Percentiles rank a stretch among this genome's conserved stretches.
These are phyloP conservation scores for Akabosia matsudoensis DNA, from an alignment of 1,140 invertebrate genomes.

Conservation along the genomic window DNA sequence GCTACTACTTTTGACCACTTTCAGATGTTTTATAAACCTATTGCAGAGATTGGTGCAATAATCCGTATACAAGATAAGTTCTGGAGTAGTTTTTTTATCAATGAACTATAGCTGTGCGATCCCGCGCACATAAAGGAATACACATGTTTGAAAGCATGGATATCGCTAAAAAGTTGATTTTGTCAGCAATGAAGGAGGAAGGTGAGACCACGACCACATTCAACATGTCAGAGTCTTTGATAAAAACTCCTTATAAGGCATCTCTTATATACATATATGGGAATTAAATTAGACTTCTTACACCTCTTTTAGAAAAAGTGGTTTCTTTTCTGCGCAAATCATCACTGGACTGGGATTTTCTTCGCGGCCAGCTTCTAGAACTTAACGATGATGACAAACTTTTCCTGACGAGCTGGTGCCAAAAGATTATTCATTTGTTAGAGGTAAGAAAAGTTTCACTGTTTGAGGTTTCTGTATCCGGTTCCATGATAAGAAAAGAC, in stretches of 20 bases:
- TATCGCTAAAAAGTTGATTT: neutral
- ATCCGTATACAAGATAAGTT: too few relatives aligned
- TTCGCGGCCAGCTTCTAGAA: constrained; percentile 43
- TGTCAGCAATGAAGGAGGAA: neutral
- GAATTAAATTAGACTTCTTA: neutral
- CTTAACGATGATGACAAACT: constrained; percentile 40
- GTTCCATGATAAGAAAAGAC: too few relatives aligned
- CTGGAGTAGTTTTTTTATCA: neutral
- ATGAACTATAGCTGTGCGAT: neutral
- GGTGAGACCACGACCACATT: neutral
- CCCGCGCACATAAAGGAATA: neutral
- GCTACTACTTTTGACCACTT: too few relatives aligned
- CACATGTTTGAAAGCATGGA: neutral
- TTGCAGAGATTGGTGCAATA: too few relatives aligned
- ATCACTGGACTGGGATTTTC: constrained; percentile 45
- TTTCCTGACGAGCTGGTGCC: constrained; percentile 43
- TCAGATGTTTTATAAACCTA: too few relatives aligned
- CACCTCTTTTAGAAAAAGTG: constrained; percentile 31
- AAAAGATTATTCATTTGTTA: constrained; percentile 42
- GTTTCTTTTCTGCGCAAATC: constrained; percentile 41
- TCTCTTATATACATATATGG: neutral
- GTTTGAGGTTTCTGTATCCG: too few relatives aligned
- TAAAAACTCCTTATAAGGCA: neutral
- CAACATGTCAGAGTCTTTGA: too few relatives aligned
- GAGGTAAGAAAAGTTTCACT: constrained; percentile 34